Evolutionary conservation across 2,113 vertebrate species (phyloP).

Genomic region (Nasalis larvatus): DNA sequence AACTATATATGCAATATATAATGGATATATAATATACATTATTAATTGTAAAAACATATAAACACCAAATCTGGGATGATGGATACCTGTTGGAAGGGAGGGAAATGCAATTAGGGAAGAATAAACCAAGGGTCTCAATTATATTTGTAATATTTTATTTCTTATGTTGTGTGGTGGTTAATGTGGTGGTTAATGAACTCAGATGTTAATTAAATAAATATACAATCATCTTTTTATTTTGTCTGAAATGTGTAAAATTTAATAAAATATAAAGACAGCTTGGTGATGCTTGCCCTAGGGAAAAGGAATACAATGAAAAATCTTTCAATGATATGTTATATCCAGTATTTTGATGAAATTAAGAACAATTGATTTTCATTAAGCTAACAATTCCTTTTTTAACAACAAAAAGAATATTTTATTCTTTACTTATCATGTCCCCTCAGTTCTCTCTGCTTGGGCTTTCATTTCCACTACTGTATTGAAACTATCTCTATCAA

Average conservation of each 20-base stretch:
- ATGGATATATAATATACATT: not conserved
- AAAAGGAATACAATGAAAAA: not conserved
- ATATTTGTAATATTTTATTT: not conserved
- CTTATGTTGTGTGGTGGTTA: not conserved
- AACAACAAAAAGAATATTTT: not conserved
- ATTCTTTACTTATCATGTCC: not conserved
- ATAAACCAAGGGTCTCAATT: not conserved
- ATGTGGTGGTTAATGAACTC: not conserved
- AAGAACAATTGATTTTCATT: not conserved
- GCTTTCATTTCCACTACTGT: not conserved
- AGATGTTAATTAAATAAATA: not conserved
- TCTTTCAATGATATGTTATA: not conserved
- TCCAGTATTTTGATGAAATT: not conserved
- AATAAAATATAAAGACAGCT: not conserved
- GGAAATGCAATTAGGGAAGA: not conserved
- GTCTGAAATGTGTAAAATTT: not conserved
- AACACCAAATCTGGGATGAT: not conserved
- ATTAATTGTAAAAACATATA: not conserved
- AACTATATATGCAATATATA: too few relatives aligned
- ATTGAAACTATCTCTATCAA: not conserved
- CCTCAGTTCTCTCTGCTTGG: not conserved
- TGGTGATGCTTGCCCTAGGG: not conserved
- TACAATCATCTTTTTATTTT: not conserved
- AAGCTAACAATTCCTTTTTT: not conserved
- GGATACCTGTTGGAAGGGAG: not conserved